These are phyloP conservation scores for Heliconius hermathena DNA, from an alignment of 1,140 invertebrate genomes.

Conservation along the genomic window DNA sequence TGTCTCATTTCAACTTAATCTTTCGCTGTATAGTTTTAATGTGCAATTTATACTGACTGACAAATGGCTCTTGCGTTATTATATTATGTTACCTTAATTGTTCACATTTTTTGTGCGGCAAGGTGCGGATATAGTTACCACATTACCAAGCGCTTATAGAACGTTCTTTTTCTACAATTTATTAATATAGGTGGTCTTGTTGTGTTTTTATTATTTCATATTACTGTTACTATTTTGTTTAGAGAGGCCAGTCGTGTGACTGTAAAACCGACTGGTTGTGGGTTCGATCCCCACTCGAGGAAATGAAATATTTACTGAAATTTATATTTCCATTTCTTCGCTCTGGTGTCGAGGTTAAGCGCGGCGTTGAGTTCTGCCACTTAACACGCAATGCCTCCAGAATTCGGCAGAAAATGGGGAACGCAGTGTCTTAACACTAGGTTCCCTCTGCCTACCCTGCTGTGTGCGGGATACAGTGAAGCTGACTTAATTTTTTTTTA, in stretches of 20 bases:
- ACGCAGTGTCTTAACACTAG: no score
- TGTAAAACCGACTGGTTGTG: no score
- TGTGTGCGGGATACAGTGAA: no score
- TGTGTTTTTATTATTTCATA: slow-evolving; percentile 22
- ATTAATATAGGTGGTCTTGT: slow-evolving; percentile 63
- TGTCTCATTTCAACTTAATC: slow-evolving; percentile 66
- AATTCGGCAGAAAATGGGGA: no score
- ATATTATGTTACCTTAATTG: slow-evolving; percentile 69
- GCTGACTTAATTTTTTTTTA: no score
- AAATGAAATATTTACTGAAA: no score
- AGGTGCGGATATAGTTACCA: slow-evolving; percentile 75
- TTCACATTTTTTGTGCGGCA: slow-evolving; percentile 77
- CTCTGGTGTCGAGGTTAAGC: no score
- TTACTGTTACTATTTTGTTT: neutral
- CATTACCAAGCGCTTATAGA: slow-evolving; percentile 54
- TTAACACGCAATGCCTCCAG: no score
- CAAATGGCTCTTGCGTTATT: slow-evolving; percentile 67
- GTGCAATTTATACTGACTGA: slow-evolving; percentile 63
- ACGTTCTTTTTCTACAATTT: slow-evolving; percentile 56
- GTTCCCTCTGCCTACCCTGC: no score
- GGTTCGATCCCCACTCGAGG: no score
- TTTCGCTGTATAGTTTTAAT: slow-evolving; percentile 61
- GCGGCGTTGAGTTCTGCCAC: no score
- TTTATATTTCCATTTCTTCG: no score
- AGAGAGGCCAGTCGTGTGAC: neutral